Evolutionary conservation across 1,140 invertebrate genomes (phyloP).

Genomic region (Caerostris extrusa): DNA sequence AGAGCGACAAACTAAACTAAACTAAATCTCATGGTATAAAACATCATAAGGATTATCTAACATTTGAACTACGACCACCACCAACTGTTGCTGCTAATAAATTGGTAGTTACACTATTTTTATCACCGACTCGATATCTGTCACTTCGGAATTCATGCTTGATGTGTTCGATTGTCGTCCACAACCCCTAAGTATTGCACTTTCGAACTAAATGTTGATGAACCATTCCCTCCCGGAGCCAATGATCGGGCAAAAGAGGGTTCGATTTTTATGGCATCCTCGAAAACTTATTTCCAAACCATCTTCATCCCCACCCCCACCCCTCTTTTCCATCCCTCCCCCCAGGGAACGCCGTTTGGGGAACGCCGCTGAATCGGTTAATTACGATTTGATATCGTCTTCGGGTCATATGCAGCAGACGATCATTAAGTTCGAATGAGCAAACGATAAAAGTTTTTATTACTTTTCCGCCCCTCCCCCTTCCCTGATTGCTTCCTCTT

Average conservation of each 20-base stretch:
- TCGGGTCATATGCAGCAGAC: conserved; percentile 22
- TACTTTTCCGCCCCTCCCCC: neutral
- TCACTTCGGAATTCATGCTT: no score
- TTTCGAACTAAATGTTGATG: neutral
- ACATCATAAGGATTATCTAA: no score
- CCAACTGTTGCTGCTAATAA: no score
- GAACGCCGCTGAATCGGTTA: conserved; percentile 15
- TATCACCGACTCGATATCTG: no score
- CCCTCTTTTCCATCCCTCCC: neutral
- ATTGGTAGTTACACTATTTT: no score
- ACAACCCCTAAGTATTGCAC: neutral
- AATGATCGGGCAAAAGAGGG: neutral
- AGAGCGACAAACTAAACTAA: no score
- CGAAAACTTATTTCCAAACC: neutral
- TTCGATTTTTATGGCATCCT: conserved; percentile 35
- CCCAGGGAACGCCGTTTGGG: neutral
- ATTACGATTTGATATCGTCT: conserved; percentile 45
- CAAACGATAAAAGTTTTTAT: conserved; percentile 43
- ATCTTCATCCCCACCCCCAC: neutral
- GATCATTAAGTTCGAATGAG: conserved; percentile 50
- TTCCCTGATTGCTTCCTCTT: neutral
- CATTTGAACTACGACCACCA: no score
- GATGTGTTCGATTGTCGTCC: neutral
- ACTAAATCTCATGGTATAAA: no score
- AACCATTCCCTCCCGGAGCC: neutral